These are phyloP conservation scores for Spea bombifrons DNA, from an alignment of 2,113 vertebrate genomes.

Conservation along the genomic window DNA sequence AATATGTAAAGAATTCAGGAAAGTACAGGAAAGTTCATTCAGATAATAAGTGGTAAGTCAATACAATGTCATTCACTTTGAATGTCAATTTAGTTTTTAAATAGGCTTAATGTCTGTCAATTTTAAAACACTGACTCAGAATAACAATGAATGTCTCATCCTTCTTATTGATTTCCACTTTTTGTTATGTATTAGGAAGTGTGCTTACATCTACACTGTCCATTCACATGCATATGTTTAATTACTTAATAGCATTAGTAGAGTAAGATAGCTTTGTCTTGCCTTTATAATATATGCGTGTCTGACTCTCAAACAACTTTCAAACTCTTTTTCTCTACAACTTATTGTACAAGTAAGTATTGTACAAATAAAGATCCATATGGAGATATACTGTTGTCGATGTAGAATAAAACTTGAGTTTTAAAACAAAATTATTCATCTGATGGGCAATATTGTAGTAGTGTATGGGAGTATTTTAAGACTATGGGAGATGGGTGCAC, in stretches of 20 bases:
- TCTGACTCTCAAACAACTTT: constrained; percentile 21
- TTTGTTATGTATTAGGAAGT: constrained; percentile 36
- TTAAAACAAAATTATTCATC: too few species aligned
- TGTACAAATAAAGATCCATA: too few species aligned
- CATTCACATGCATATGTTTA: constrained; percentile 30
- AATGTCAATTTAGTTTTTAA: constrained; percentile 34
- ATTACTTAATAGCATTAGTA: constrained; percentile 19
- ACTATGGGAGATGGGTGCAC: too few species aligned
- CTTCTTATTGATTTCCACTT: constrained; percentile 39
- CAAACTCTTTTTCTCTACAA: background rate
- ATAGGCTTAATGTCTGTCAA: constrained; percentile 42
- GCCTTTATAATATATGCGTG: background rate
- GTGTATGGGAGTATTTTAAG: too few species aligned
- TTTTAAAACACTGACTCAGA: constrained; percentile 24
- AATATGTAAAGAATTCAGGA: background rate
- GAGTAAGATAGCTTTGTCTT: constrained; percentile 16
- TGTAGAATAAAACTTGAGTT: too few species aligned
- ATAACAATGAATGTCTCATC: constrained; percentile 44
- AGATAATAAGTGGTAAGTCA: constrained; percentile 23
- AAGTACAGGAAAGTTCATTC: background rate
- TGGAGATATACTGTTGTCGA: too few species aligned
- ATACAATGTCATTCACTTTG: constrained; percentile 34
- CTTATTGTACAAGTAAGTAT: too few species aligned
- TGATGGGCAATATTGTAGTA: too few species aligned
- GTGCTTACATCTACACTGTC: constrained; percentile 32